Base-by-base conservation (phyloP, 2,113 vertebrate species). In the Leptocoma aspasia region DNA sequence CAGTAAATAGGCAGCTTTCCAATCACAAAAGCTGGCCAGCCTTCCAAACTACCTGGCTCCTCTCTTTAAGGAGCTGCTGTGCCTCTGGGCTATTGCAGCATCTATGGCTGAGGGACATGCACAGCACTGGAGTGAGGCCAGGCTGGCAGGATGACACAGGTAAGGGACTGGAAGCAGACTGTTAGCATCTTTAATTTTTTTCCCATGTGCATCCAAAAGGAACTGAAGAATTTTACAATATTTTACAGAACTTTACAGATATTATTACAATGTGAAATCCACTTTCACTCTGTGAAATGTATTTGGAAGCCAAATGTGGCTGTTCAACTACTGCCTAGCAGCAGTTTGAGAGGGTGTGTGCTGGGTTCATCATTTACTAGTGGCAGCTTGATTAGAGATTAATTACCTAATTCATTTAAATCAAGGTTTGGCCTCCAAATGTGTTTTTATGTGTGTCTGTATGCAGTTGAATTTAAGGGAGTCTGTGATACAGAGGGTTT, bases 81-180 rank as follows among this genome's bases (percentile, higher is more conserved):
- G 44, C 53, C 45, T 83, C 61, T 63, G 39, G 44, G 66, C 50
- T 21, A 1, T 20, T 49, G 42, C 49, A 57, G 60, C n/a, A 19
- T 33, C 56, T 41, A 0, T 59, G 59, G 7, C 47, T 69, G 41
- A 73, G 56, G 61, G 53, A 82, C 49, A 13, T 30, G 53, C 17
- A 28, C 49, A 91, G 3, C 26, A 6, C 11, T 17, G 35, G 11
- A 20, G 20, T 64, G 50, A 37, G 31, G 39, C 47, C 44, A 26
- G 3, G 3, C 13, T 19, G n/a, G 21, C 20, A 35, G 24, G 13
- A 9, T 65, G 27, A 52, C 33, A n/a, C 0, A 1, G 7, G 11
- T 26, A 20, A 66, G 56, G 42, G 30, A 66, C 12, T 75, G 19
- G 30, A 75, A 87, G 28, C 39, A 12, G 15, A 26, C 16, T 76